Conservation (phyloP, 2,113 vertebrate species). For the Datnioides undecimradiatus region DNA sequence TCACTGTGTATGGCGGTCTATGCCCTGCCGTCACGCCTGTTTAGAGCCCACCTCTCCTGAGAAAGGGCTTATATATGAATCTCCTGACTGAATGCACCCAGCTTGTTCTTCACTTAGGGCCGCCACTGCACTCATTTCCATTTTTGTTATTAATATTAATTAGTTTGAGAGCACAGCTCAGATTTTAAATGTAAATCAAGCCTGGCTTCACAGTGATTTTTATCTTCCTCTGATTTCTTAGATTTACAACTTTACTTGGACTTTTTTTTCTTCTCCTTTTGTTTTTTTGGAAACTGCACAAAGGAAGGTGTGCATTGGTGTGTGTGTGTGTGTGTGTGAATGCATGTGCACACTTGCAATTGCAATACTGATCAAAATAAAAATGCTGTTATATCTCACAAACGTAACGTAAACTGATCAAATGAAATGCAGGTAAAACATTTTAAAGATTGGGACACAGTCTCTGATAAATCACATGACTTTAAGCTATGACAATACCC, state of each 20-base stretch:
- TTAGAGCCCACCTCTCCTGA: constrained; percentile 95
- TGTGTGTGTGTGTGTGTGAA: constrained; percentile 22
- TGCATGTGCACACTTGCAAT: constrained; percentile 16
- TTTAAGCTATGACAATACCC: constrained; percentile 61
- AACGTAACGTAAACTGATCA: constrained; percentile 20
- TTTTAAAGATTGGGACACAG: constrained; percentile 21
- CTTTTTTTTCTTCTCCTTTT: constrained; percentile 48
- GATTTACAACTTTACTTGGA: constrained; percentile 80
- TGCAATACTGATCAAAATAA: background rate
- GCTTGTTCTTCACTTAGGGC: constrained; percentile 82
- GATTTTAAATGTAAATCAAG: constrained; percentile 84
- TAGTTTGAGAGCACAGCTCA: constrained; percentile 82
- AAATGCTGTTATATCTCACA: background rate
- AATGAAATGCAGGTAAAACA: constrained; percentile 38
- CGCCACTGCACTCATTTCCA: constrained; percentile 81
- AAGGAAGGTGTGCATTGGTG: constrained; percentile 37
- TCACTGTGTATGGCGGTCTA: constrained; percentile 95
- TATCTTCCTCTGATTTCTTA: constrained; percentile 79
- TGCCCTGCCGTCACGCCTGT: constrained; percentile 94
- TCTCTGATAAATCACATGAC: constrained; percentile 44
- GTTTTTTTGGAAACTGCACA: constrained; percentile 24
- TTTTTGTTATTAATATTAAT: constrained; percentile 91
- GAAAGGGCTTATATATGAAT: constrained; percentile 93
- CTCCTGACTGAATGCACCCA: constrained; percentile 88
- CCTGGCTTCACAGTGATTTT: constrained; percentile 78